These are phyloP conservation scores for Bucco capensis DNA, from an alignment of 2,113 vertebrate species.

Conservation along the genomic window DNA sequence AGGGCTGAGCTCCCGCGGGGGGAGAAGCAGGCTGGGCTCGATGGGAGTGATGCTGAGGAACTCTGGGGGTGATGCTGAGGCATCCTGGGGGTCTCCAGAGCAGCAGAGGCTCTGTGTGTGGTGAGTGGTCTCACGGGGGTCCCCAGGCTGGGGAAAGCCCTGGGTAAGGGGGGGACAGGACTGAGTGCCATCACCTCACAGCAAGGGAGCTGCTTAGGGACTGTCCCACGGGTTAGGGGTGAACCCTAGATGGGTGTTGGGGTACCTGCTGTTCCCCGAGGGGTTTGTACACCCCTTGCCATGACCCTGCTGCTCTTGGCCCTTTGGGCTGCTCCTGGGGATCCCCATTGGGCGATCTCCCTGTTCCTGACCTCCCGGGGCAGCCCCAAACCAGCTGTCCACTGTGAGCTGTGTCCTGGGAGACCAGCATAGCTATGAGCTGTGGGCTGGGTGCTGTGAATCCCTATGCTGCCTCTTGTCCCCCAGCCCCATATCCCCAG, in stretches of 20 bases:
- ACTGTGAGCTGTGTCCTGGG: accelerated
- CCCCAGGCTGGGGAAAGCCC: neutral
- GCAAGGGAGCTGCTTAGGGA: neutral
- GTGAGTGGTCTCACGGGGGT: neutral
- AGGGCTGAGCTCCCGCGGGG: neutral
- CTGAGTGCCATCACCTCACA: accelerated
- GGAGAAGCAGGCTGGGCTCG: neutral
- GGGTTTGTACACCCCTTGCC: no score
- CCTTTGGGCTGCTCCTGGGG: neutral
- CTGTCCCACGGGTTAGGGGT: neutral
- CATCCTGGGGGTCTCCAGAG: neutral
- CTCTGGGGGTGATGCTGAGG: neutral
- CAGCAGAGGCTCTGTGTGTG: accelerated
- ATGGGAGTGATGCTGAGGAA: neutral
- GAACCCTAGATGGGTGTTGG: neutral
- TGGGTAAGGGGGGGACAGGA: neutral
- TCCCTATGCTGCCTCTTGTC: neutral
- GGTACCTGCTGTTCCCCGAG: neutral
- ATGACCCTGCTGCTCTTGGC: accelerated
- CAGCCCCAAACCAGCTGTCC: neutral
- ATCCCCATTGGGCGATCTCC: accelerated
- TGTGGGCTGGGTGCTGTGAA: neutral
- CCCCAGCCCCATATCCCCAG: neutral
- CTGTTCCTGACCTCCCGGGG: neutral
- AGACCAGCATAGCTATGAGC: neutral